phyloP scores from a whole-genome alignment of 1,140 invertebrate genomes.

The Anastrepha ludens region DNA sequence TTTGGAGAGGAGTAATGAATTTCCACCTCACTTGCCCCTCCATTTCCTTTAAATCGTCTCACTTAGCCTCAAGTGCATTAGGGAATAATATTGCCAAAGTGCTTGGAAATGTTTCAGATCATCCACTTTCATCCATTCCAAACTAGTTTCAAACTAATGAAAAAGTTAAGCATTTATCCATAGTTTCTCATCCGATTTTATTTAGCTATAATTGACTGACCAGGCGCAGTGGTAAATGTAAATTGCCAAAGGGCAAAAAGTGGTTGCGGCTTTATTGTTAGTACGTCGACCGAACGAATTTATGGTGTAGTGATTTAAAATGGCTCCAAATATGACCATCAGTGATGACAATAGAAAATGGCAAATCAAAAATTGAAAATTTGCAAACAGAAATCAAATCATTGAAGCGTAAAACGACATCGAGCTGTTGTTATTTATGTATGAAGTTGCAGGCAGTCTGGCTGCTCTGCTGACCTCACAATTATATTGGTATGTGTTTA shows the following conservation, averaged over 20 bases:
- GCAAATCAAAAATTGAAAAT: conserved; percentile 41
- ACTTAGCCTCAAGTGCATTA: too few species aligned
- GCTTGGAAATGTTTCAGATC: too few species aligned
- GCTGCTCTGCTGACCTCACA: background rate
- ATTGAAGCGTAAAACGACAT: conserved; percentile 25
- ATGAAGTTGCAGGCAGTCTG: background rate
- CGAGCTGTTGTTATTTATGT: background rate
- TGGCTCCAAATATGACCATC: background rate
- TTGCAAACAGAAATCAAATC: conserved; percentile 33
- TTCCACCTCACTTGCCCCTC: too few species aligned
- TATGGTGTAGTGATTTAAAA: background rate
- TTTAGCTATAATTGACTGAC: background rate
- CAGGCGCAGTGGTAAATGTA: background rate
- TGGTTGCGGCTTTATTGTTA: background rate
- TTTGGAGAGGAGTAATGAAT: too few species aligned
- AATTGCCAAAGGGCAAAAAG: conserved; percentile 11
- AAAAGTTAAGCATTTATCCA: too few species aligned
- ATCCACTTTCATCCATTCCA: too few species aligned
- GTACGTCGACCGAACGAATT: background rate
- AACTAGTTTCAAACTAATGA: too few species aligned
- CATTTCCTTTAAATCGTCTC: too few species aligned
- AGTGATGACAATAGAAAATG: conserved; percentile 10
- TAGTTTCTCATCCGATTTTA: background rate
- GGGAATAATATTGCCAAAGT: too few species aligned
- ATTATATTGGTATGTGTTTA: too few species aligned